Conservation (phyloP, 2,797 vertebrate genomes). For the Enteromius viviparus region DNA sequence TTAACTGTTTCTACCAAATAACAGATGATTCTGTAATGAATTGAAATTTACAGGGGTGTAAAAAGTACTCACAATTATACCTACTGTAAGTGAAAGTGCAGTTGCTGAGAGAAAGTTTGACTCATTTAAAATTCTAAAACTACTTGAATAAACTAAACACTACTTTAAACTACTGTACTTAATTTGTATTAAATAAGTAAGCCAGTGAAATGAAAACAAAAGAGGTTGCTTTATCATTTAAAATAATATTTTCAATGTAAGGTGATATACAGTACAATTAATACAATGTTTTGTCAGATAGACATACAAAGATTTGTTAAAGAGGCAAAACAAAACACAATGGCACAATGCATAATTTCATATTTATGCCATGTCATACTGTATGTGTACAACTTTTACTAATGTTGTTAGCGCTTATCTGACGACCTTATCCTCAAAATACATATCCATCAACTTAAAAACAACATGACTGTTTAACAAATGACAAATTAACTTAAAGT, state of each 20-base stretch:
- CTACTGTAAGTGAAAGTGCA: background rate
- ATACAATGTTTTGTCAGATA: background rate
- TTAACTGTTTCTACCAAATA: background rate
- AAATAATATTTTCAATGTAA: background rate
- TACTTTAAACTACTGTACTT: background rate
- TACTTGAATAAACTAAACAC: background rate
- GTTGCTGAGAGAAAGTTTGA: background rate
- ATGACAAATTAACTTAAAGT: too few relatives aligned
- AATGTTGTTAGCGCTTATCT: too few relatives aligned
- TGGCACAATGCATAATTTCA: background rate
- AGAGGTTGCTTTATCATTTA: background rate
- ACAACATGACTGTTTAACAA: too few relatives aligned
- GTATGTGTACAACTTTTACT: too few relatives aligned
- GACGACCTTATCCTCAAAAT: too few relatives aligned
- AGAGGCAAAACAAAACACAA: background rate
- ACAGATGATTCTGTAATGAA: background rate
- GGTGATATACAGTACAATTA: background rate
- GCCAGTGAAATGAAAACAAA: background rate
- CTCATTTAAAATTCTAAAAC: background rate
- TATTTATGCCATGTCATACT: too few relatives aligned
- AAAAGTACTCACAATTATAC: background rate
- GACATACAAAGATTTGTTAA: background rate
- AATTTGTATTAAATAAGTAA: background rate
- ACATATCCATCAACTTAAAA: too few relatives aligned
- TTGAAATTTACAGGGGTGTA: background rate